Conservation (phyloP, 1,140 invertebrate species). For the Pseudomyrmex concolor region DNA sequence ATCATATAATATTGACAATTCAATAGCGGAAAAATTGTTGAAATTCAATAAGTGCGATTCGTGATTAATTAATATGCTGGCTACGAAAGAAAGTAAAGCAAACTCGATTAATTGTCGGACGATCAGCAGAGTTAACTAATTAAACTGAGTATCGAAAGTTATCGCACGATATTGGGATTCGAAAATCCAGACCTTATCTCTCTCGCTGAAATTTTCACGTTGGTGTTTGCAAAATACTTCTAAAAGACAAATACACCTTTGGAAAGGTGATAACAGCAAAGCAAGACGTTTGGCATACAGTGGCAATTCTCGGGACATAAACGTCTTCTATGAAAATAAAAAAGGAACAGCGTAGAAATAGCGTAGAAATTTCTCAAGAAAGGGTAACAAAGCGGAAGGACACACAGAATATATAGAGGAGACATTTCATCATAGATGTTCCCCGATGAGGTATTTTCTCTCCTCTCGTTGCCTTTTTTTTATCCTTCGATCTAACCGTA, state of each 20-base stretch:
- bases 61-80: slow-evolving; percentile 28
- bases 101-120: slow-evolving; percentile 40
- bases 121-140: slow-evolving; percentile 45
- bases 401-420: neutral
- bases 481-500: neutral
- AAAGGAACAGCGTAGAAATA: slow-evolving; percentile 6
- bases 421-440: too few relatives aligned
- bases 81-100: slow-evolving; percentile 26
- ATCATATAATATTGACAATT: neutral
- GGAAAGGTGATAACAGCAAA: slow-evolving; percentile 6
- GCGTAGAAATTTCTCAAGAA: neutral
- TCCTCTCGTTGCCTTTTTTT: slow-evolving; percentile 15
- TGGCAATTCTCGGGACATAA: slow-evolving; percentile 34
- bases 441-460: slow-evolving; percentile 26
- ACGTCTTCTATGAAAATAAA: slow-evolving; percentile 62
- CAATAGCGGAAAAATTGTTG: neutral
- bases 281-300: slow-evolving; percentile 51
- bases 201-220: slow-evolving; percentile 28
- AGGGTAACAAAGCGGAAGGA: neutral
- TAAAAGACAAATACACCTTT: neutral
- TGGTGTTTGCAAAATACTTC: slow-evolving; percentile 31
- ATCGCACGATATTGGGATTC: slow-evolving; percentile 49
- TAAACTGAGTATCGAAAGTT: slow-evolving; percentile 57
- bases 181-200: slow-evolving; percentile 44
- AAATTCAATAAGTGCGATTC: slow-evolving; percentile 29